Base-by-base conservation (phyloP, 2,113 vertebrate species). In the Rattus rattus region DNA sequence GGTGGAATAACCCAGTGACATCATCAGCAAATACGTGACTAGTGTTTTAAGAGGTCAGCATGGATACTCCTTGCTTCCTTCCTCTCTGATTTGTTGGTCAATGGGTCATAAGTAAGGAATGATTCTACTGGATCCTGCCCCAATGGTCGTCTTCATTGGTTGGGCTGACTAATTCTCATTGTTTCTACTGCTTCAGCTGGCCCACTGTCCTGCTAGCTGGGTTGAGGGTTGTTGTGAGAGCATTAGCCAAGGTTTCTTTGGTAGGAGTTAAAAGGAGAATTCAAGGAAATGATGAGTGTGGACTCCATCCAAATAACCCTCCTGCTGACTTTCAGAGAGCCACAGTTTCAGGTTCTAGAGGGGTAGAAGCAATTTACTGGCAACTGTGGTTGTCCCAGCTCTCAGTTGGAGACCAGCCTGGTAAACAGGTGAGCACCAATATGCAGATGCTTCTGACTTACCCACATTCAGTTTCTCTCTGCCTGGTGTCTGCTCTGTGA, bases 371-470 rank as follows among this genome's bases (percentile, higher is more conserved):
- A 97, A 91, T 96, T 93, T 73, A 65, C 85, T 75, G 90, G 94
- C 47, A 14, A 80, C 93, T 22, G 26, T 22, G 63, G 11, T 52
- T 80, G 90, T 91, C 81, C 56, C 65, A 61, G 0, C 10, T 92
- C 69, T 94, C 81, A 24, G 72, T 14, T 96, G 87, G 97, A 97
- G 80, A 77, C 17, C n/a, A 83, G 92, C 88, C 92, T 89, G 54
- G 39, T 33, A 70, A 97, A 39, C 76, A 98, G 92, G 97, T 96
- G 96, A 93, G 90, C 39, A 47, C 84, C 93, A 83, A 56, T 36
- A 19, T 20, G n/a, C 63, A 93, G 83, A 88, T 63, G 79, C 86
- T 88, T 63, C 67, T 7, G 22, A 61, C 36, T 83, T 76, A 14
- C 36, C 79, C 90, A 30, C 70, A 75, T 76, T 76, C 33, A n/a